Evolutionary conservation across 2,888 invertebrate genomes (phyloP).

Genomic region (Himalopsyche japonica): DNA sequence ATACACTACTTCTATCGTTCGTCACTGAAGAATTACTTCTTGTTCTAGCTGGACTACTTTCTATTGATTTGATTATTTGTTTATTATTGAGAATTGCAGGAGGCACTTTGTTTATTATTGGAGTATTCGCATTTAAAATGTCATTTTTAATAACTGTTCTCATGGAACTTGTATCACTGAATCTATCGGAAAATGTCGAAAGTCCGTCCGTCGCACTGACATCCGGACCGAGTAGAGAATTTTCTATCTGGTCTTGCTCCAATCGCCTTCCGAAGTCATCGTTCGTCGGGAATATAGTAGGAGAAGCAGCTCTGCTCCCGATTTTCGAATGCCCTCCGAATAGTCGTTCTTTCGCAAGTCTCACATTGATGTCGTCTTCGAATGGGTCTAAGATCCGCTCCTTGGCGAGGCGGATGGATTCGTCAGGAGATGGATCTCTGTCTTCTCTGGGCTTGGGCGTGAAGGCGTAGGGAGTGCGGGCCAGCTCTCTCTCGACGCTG

Average conservation of each 20-base stretch:
- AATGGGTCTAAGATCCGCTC: slow-evolving; percentile 36
- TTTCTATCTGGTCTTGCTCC: slow-evolving; percentile 15
- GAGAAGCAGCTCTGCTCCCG: slow-evolving; percentile 24
- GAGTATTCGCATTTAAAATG: neutral
- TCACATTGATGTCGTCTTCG: slow-evolving; percentile 39
- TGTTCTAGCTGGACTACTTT: neutral
- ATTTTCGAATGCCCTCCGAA: slow-evolving; percentile 32
- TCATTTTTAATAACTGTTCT: slow-evolving; percentile 14
- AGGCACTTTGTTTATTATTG: neutral
- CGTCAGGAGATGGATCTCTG: slow-evolving; percentile 42
- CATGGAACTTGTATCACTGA: slow-evolving; percentile 35
- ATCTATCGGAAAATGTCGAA: slow-evolving; percentile 30
- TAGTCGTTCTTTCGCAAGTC: slow-evolving; percentile 36
- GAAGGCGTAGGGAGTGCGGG: slow-evolving; percentile 60
- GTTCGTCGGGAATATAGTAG: slow-evolving; percentile 35
- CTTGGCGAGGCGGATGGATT: slow-evolving; percentile 27
- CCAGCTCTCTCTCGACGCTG: slow-evolving; percentile 57
- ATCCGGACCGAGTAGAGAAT: slow-evolving; percentile 23
- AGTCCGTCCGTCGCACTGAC: slow-evolving; percentile 19
- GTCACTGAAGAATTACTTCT: neutral
- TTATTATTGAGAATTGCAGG: neutral
- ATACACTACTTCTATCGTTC: neutral
- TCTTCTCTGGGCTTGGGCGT: slow-evolving; percentile 43
- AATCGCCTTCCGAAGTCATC: slow-evolving; percentile 32
- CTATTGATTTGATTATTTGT: neutral